Evolutionary conservation across 2,888 invertebrate species (phyloP), one percentile per base, ranked within the genome.

Genomic region (Malthinus flaveolus): DNA sequence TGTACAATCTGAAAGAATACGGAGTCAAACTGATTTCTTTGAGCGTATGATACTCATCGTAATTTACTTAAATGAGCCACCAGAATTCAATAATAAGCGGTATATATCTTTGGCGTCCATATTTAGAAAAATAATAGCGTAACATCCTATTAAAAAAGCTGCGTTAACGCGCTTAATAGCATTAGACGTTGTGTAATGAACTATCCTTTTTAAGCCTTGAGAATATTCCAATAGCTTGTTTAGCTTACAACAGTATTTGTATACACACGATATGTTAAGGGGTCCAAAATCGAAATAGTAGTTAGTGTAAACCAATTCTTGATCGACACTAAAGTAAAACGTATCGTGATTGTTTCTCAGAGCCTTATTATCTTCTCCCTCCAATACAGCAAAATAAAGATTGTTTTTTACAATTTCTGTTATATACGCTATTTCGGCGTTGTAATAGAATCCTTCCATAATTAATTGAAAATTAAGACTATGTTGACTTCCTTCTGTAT

Each of bases 231-330:
- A 75, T 77, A 90, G 91, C 61, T 87, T 87, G 71, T 89, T 88
- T 56, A 94, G 76, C 75, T 88, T 86, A 70, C 83, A 84, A 78
- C 92, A 94, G 78, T 93, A 94, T 72, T 89, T 87, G 78, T 90
- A 94, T 32, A 95, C 80, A 83, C 91, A 90, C 1, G 91, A 90
- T 67, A 95, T 81, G 80, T 94, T 95, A 66, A 94, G 79, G 0
- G 95, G 95, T 3, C 95, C 95, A 79, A 95, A 95, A 77, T 95
- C 95, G 15, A 87, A 85, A 78, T 92, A 93, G 78, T 90, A 93
- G 75, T 91, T 92, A 79, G 90, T 87, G 75, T 93, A 93, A 0
- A 88, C 78, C 64, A 92, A 80, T 71, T 92, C 90, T 67, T 89
- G 84, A 72, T 93, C 93, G 59, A 89, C 85, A 71, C 82, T 85